Conservation (phyloP, 2,797 vertebrate species). For the Hylomyscus alleni region DNA sequence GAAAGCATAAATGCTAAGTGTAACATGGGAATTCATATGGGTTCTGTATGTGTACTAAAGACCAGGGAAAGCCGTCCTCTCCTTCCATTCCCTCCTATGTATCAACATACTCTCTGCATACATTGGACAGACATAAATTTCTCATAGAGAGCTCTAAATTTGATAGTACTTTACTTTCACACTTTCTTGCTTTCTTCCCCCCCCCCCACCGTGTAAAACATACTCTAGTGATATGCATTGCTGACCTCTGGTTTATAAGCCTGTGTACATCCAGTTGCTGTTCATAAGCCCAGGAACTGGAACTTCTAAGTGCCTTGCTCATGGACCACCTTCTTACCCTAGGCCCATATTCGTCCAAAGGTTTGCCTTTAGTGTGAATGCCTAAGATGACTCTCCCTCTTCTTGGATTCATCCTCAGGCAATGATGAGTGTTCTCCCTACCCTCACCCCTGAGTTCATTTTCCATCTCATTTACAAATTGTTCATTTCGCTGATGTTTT, state of each 20-base stretch:
- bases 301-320: background rate
- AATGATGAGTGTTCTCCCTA: background rate
- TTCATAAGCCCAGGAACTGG: background rate
- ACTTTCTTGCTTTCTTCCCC: background rate
- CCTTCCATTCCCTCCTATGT: background rate
- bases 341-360: background rate
- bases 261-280: background rate
- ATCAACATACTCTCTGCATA: background rate
- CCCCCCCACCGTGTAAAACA: background rate
- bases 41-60: background rate
- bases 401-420: background rate
- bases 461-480: background rate
- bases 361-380: background rate
- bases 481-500: background rate
- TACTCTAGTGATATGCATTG: background rate
- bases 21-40: background rate
- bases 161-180: background rate
- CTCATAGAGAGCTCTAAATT: background rate
- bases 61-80: background rate
- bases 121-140: background rate
- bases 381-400: background rate
- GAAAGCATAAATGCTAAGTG: background rate
- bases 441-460: background rate
- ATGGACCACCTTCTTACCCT: fast-evolving
- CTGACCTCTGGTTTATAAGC: background rate